Base-by-base conservation (phyloP, 2,888 invertebrate species). In the Brachycybe producta region DNA sequence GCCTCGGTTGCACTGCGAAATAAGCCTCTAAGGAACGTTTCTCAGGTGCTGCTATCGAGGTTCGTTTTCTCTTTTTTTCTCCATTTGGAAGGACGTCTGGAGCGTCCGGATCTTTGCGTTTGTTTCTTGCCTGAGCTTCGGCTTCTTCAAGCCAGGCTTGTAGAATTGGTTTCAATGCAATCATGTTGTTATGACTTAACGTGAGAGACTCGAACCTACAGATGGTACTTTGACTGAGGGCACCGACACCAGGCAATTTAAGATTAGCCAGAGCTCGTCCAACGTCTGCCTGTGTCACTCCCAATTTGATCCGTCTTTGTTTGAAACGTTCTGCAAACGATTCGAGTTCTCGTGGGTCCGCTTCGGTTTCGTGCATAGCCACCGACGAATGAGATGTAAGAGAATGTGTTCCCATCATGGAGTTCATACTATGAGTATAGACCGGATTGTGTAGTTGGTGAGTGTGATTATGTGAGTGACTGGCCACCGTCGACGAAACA, bases 311-410 rank as follows among this genome's bases (percentile, higher is more conserved):
- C 62, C 98, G 77, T 54, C 98, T 75, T 71, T 98, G 98, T 67
- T 99, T 99, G 74, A 99, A 98, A 55, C 97, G 76, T 70, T 99
- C 98, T 26, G 98, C 98, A 69, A 98, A 98, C n/a, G 94, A 92
- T 70, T 99, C 98, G 52, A 99, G 75, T 66, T 98, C 98, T 47
- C 97, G 49, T 5, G 59, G 60, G 48, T 60, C 61, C 13, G 54
- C 41, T 27, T 54, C 54, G 17, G 54, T 44, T 17, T 54, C 54
- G 55, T 63, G 65, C 63, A 61, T 64, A 61, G 59, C 62, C 60
- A 60, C 59, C 43, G 59, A 55, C 51, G 59, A 56, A 55, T 59
- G 60, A 32, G 61, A 83, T 57, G 80, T 82, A 15, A 84, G 80
- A 58, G 83, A 79, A 55, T 79, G 75, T 52, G 58, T 56, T 27